Percentiles rank a stretch among this genome's conserved stretches.
These are phyloP conservation scores for Catharus fuscescens DNA, from an alignment of 2,113 vertebrate genomes.

Conservation along the genomic window DNA sequence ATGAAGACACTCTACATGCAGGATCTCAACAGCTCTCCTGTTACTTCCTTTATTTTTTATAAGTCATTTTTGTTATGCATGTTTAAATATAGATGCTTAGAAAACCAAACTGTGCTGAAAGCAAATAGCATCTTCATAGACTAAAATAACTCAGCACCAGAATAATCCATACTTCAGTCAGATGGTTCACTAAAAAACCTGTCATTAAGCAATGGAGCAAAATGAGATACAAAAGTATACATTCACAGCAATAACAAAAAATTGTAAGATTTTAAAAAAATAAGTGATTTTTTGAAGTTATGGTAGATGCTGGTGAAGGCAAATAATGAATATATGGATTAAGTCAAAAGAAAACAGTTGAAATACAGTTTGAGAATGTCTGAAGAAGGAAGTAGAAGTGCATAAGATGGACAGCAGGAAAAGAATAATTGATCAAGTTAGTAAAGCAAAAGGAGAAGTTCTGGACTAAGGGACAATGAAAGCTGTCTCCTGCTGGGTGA, in stretches of 20 bases:
- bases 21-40: neutral
- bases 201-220: neutral
- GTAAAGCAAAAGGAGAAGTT: neutral
- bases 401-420: neutral
- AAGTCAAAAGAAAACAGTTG: neutral
- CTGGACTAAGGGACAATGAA: neutral
- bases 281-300: neutral
- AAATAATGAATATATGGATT: neutral
- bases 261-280: neutral
- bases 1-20: neutral
- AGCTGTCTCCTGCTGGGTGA: neutral
- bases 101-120: neutral
- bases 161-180: neutral
- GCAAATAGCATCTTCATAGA: neutral
- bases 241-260: neutral
- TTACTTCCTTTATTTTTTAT: neutral
- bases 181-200: neutral
- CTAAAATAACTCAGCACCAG: neutral
- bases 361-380: neutral
- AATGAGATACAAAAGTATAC: neutral
- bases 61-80: neutral
- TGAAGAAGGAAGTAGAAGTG: neutral
- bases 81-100: neutral
- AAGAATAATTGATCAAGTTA: neutral
- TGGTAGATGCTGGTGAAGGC: neutral